These are phyloP conservation scores for Vipera latastei DNA, from an alignment of 2,797 vertebrate species.

Conservation along the genomic window DNA sequence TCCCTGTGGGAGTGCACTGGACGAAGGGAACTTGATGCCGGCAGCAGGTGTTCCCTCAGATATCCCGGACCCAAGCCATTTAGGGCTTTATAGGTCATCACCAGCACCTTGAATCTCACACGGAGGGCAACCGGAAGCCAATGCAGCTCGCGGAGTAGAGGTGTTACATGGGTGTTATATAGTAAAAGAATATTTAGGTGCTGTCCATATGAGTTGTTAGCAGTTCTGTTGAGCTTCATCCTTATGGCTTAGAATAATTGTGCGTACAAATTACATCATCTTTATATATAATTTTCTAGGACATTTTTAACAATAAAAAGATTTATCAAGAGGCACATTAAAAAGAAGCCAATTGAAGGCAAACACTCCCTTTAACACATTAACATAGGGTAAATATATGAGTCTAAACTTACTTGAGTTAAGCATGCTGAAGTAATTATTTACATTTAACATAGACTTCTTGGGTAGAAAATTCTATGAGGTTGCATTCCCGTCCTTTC, in stretches of 20 bases:
- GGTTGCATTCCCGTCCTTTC: neutral
- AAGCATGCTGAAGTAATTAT: neutral
- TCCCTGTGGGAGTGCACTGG: no score
- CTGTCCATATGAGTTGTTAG: neutral
- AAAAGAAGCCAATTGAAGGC: neutral
- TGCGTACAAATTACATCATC: neutral
- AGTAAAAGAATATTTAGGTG: neutral
- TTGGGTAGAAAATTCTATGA: neutral
- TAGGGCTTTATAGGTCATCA: no score
- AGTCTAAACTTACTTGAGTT: fast-evolving
- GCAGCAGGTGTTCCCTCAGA: no score
- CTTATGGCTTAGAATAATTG: neutral
- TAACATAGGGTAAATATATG: neutral
- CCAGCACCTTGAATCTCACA: no score
- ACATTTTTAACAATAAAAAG: neutral
- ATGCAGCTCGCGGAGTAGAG: no score
- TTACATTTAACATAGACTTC: neutral
- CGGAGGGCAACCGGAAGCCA: no score
- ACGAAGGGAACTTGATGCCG: no score
- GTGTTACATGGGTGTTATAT: no score
- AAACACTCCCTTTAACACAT: neutral
- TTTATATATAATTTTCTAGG: neutral
- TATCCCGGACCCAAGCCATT: no score
- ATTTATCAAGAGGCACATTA: neutral
- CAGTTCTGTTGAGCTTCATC: neutral